Percentiles rank a stretch among this genome's conserved stretches.
Conservation (phyloP, 2,797 vertebrate genomes). For the Austrolebias charrua region DNA sequence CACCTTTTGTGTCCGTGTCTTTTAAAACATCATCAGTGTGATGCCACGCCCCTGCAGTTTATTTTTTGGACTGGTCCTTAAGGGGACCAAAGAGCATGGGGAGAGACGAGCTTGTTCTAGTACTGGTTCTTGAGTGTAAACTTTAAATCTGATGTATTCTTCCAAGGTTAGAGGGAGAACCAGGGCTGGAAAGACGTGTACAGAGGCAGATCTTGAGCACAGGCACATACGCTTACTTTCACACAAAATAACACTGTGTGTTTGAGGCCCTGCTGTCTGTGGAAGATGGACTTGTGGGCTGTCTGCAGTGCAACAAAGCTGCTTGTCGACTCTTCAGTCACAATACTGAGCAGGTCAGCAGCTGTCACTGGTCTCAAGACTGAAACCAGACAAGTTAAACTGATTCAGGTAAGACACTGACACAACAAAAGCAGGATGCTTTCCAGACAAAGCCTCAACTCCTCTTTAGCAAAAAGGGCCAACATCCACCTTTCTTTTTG, state of each 20-base stretch:
- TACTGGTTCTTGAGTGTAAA: conserved; percentile 62
- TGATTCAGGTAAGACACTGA: conserved; percentile 15
- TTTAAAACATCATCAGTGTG: conserved; percentile 21
- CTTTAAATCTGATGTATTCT: conserved; percentile 38
- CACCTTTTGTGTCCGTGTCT: conserved; percentile 37
- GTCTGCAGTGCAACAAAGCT: conserved; percentile 26
- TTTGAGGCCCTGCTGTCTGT: conserved; percentile 49
- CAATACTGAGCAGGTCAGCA: conserved; percentile 35
- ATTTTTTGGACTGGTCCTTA: conserved; percentile 30
- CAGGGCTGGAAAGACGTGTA: conserved; percentile 64
- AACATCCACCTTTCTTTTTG: conserved; percentile 31
- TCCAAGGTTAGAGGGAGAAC: conserved; percentile 10
- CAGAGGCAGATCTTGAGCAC: conserved; percentile 65
- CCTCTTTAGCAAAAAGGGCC: conserved; percentile 16
- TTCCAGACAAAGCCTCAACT: conserved; percentile 19
- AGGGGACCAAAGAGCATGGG: conserved; percentile 43
- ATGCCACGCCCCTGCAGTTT: conserved; percentile 47
- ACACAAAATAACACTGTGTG: conserved; percentile 31
- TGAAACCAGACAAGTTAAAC: conserved; percentile 23
- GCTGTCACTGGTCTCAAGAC: conserved; percentile 29
- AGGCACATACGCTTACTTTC: conserved; percentile 69
- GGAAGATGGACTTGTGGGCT: conserved; percentile 56
- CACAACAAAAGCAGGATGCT: conserved; percentile 32
- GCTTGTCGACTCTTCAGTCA: conserved; percentile 30
- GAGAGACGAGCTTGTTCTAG: conserved; percentile 14